Percentiles rank a stretch among this genome's conserved stretches.
Evolutionary conservation across 2,113 vertebrate genomes (phyloP).

Genomic region (Chaetops frenatus): DNA sequence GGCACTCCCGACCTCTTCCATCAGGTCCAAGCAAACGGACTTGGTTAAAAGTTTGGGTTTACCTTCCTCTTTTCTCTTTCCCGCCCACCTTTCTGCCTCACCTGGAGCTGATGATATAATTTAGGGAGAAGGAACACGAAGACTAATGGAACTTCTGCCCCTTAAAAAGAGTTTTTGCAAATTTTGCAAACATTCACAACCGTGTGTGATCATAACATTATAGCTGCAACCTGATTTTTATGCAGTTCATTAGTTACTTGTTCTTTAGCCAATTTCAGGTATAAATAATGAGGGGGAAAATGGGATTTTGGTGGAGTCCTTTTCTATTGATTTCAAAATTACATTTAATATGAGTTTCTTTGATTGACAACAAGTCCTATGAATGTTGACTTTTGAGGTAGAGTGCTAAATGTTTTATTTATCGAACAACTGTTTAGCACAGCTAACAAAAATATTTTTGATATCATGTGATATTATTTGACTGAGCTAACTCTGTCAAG

Average conservation of each 20-base stretch:
- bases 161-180: background rate
- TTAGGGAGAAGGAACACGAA: background rate
- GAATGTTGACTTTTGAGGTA: background rate
- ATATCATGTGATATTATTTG: background rate
- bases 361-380: background rate
- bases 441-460: background rate
- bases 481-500: background rate
- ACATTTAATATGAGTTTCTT: background rate
- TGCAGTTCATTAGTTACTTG: background rate
- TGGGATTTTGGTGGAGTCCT: background rate
- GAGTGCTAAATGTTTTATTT: background rate
- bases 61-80: background rate
- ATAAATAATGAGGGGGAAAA: background rate
- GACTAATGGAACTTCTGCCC: background rate
- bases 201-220: background rate
- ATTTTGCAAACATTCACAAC: background rate
- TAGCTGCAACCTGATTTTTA: background rate
- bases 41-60: fast-evolving
- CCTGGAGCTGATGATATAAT: background rate
- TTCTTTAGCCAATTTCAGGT: background rate
- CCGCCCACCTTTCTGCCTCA: background rate
- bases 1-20: background rate
- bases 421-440: background rate
- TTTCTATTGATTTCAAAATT: background rate
- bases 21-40: fast-evolving